These are phyloP conservation scores for Brachionus sp. DNA, from an alignment of 1,140 invertebrate species.

Conservation along the genomic window DNA sequence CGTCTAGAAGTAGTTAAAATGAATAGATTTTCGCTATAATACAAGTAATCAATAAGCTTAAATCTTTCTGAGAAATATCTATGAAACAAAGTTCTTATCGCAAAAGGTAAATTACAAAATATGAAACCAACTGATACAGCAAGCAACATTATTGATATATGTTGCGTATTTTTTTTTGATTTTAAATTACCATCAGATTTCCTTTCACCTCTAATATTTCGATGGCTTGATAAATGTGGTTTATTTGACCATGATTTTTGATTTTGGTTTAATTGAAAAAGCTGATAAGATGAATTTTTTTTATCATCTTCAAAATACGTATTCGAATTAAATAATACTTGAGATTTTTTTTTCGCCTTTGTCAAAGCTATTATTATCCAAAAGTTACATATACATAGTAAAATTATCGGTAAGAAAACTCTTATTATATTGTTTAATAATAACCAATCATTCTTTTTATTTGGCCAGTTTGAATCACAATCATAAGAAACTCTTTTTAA, in stretches of 20 bases:
- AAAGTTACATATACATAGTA: conserved; percentile 10
- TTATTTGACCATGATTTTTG: not conserved
- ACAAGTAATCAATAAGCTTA: conserved; percentile 32
- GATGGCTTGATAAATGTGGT: not conserved
- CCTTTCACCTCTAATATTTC: not conserved
- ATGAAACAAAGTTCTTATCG: conserved; percentile 36
- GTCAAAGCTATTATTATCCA: conserved; percentile 21
- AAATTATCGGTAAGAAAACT: conserved; percentile 15
- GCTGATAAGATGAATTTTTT: not conserved
- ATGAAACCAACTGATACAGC: conserved; percentile 19
- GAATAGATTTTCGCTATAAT: conserved; percentile 28
- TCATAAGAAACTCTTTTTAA: conserved; percentile 23
- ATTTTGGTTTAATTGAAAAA: not conserved
- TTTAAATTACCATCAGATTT: not conserved
- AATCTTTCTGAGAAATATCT: conserved; percentile 30
- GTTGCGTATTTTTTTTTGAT: not conserved
- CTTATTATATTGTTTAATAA: conserved; percentile 30
- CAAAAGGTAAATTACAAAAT: conserved; percentile 39
- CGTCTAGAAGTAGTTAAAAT: not conserved
- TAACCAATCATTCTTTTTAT: conserved; percentile 13
- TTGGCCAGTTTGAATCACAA: conserved; percentile 24
- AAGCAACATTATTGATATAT: conserved; percentile 41
- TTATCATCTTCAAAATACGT: not conserved
- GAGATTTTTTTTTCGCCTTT: conserved; percentile 2
- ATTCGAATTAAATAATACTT: not conserved